phyloP scores from a whole-genome alignment of 2,888 invertebrate genomes.

The Oegoconia quadripuncta region DNA sequence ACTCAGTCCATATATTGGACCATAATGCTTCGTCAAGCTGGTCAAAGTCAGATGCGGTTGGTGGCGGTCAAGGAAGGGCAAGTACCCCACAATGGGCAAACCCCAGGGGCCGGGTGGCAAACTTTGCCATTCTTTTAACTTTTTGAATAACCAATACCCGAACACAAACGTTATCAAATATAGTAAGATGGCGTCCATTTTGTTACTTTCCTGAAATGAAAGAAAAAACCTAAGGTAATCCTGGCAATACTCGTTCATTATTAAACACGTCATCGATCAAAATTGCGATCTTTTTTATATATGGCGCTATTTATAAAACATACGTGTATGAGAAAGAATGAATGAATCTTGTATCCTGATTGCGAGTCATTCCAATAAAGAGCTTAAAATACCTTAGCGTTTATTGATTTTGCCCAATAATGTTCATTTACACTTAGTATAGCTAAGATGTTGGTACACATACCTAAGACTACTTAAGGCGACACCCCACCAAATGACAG shows the following conservation, averaged over 20 bases:
- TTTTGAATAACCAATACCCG: conserved; percentile 55
- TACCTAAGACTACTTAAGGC: too few species aligned
- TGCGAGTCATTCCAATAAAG: too few species aligned
- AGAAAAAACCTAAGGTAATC: neutral
- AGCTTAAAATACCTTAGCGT: too few species aligned
- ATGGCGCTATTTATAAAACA: too few species aligned
- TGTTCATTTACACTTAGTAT: too few species aligned
- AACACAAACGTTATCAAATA: conserved; percentile 44
- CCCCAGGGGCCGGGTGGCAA: conserved; percentile 90
- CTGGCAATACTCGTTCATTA: neutral
- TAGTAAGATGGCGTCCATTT: conserved; percentile 49
- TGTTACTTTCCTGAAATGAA: conserved; percentile 32
- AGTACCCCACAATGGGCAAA: conserved; percentile 87
- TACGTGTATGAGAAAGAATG: too few species aligned
- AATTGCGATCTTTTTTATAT: too few species aligned
- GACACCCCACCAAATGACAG: too few species aligned
- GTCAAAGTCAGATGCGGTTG: conserved; percentile 87
- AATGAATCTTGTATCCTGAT: too few species aligned
- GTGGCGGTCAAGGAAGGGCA: conserved; percentile 84
- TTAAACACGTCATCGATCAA: too few species aligned
- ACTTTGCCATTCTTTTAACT: conserved; percentile 58
- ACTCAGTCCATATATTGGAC: conserved; percentile 84
- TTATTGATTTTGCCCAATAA: too few species aligned
- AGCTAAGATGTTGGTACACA: too few species aligned
- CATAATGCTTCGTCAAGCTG: conserved; percentile 82